Percentiles rank a stretch among this genome's conserved stretches.
Conservation (phyloP, 2,113 vertebrate species). For the Micronisus gabar region DNA sequence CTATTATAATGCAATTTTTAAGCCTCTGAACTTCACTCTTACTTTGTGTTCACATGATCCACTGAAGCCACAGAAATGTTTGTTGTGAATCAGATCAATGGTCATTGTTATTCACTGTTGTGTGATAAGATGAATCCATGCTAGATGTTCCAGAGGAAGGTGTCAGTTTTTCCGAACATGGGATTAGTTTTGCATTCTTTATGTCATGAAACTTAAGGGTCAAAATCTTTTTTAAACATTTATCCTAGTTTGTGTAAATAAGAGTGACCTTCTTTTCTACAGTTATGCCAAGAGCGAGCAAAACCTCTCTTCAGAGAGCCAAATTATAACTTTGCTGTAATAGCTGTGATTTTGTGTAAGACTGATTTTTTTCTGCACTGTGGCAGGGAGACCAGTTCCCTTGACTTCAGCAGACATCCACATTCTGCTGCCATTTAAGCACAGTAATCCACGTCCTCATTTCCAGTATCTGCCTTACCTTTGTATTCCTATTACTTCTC, state of each 20-base stretch:
- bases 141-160: not conserved
- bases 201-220: not conserved
- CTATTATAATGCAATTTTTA: not conserved
- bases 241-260: not conserved
- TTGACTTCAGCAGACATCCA: not conserved
- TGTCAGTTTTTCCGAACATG: not conserved
- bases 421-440: not conserved
- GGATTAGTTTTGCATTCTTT: not conserved
- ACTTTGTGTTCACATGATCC: not conserved
- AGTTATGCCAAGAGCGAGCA: not conserved
- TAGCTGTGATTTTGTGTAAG: not conserved
- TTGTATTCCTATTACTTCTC: not conserved
- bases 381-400: not conserved
- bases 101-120: not conserved
- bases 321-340: not conserved
- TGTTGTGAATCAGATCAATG: not conserved
- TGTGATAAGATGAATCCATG: not conserved
- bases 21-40: not conserved
- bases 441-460: not conserved
- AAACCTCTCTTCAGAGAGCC: not conserved
- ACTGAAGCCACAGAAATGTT: not conserved
- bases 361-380: not conserved
- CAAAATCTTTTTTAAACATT: constrained; percentile 31
- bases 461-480: not conserved
- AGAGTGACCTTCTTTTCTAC: not conserved